Conservation (phyloP, 2,113 vertebrate species). For the Misgurnus mizolepis region DNA sequence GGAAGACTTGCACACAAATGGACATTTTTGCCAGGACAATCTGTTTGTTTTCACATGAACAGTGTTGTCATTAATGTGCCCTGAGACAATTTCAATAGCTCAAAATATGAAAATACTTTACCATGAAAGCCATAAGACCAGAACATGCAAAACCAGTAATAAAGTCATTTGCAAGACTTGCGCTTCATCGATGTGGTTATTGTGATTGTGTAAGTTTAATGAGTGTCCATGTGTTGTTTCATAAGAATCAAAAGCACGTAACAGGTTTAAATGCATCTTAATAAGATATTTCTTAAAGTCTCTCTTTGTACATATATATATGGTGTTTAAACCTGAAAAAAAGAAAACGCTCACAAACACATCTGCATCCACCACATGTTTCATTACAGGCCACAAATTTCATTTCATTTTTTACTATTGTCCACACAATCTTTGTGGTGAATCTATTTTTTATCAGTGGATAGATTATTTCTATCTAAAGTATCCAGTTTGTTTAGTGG, state of each 20-base stretch:
- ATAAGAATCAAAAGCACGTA: not conserved
- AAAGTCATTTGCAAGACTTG: constrained; percentile 12
- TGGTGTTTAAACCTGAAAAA: too few relatives aligned
- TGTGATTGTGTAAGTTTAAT: not conserved
- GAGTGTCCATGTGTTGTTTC: not conserved
- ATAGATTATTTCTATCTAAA: too few relatives aligned
- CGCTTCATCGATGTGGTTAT: not conserved
- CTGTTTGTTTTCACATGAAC: constrained; percentile 7
- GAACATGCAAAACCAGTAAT: constrained; percentile 27
- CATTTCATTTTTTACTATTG: too few relatives aligned
- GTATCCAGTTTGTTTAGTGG: too few relatives aligned
- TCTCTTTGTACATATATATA: too few relatives aligned
- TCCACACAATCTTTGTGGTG: too few relatives aligned
- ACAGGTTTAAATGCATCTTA: not conserved
- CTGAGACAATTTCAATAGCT: constrained; percentile 3
- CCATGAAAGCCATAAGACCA: constrained; percentile 38
- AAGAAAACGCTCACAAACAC: too few relatives aligned
- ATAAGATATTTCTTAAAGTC: too few relatives aligned
- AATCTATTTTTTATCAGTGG: too few relatives aligned
- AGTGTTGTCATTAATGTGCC: constrained; percentile 14
- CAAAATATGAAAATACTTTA: constrained; percentile 2
- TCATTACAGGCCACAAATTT: too few relatives aligned
- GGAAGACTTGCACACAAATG: not conserved
- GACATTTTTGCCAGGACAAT: constrained; percentile 18
- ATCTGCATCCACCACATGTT: too few relatives aligned